Percentiles rank a stretch among this genome's conserved stretches.
Evolutionary conservation across 2,113 vertebrate genomes (phyloP).

Genomic region (Diglossa brunneiventris): DNA sequence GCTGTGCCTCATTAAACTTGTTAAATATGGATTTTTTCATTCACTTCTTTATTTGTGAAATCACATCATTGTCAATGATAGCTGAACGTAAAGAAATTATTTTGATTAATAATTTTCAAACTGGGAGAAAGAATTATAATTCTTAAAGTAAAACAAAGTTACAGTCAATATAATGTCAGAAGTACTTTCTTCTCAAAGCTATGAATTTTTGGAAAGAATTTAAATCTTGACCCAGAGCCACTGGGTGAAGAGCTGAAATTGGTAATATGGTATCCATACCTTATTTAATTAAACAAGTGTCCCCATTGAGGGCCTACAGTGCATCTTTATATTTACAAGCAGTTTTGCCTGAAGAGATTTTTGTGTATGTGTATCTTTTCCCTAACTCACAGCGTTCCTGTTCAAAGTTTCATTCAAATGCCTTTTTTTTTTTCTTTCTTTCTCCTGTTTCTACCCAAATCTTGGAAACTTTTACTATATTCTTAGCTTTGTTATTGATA

Average conservation of each 20-base stretch:
- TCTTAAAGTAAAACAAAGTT: background rate
- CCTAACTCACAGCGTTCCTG: background rate
- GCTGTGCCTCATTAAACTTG: background rate
- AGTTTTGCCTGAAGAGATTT: background rate
- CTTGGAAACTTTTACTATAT: background rate
- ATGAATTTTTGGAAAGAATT: background rate
- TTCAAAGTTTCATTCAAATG: background rate
- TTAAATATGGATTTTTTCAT: background rate
- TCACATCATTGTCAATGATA: background rate
- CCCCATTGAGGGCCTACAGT: background rate
- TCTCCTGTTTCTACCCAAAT: background rate
- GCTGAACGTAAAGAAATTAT: background rate
- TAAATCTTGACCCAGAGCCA: background rate
- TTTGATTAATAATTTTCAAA: background rate
- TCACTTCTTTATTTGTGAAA: background rate
- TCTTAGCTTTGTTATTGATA: background rate
- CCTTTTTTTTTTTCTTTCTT: background rate
- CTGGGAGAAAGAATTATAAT: background rate
- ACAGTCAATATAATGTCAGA: background rate
- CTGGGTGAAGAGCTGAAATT: background rate
- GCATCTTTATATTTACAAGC: background rate
- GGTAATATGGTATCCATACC: background rate
- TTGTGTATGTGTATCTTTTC: background rate
- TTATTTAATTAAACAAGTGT: background rate
- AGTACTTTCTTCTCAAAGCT: background rate